Percentiles rank a stretch among this genome's conserved stretches.
phyloP scores from a whole-genome alignment of 2,797 vertebrate species.

The Mormyrus hasselquistii region DNA sequence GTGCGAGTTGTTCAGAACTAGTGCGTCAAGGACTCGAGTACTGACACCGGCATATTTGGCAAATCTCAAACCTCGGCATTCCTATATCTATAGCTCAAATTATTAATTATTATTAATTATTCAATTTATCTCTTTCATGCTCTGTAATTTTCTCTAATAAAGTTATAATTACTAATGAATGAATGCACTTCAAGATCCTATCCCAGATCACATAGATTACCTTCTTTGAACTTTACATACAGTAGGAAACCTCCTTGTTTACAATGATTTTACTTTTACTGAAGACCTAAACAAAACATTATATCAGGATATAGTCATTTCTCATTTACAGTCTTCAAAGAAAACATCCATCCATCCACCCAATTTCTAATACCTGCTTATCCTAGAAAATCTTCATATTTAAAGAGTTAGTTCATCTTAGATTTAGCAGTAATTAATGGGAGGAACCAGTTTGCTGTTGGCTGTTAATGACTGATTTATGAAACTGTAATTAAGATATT shows the following conservation, averaged over 20 bases:
- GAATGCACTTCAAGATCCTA: not conserved
- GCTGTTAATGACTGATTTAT: not conserved
- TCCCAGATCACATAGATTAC: not conserved
- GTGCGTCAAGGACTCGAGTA: not conserved
- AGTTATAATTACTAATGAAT: not conserved
- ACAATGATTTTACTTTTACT: not conserved
- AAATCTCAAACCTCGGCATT: not conserved
- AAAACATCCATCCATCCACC: not conserved
- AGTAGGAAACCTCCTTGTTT: not conserved
- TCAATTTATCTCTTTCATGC: not conserved
- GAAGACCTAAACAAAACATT: not conserved
- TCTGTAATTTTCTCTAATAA: not conserved
- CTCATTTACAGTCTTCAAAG: not conserved
- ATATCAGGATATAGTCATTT: not conserved
- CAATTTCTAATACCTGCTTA: not conserved
- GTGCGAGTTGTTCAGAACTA: not conserved
- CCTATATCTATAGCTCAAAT: not conserved
- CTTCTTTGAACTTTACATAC: not conserved
- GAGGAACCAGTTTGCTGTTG: not conserved
- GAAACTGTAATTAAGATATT: not conserved
- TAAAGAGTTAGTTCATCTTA: not conserved
- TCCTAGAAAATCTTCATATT: not conserved
- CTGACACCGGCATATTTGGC: not conserved
- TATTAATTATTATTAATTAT: not conserved
- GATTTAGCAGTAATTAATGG: not conserved